Percentiles rank a stretch among this genome's conserved stretches.
phyloP scores from a whole-genome alignment of 1,140 invertebrate genomes.

The Atta cephalotes region DNA sequence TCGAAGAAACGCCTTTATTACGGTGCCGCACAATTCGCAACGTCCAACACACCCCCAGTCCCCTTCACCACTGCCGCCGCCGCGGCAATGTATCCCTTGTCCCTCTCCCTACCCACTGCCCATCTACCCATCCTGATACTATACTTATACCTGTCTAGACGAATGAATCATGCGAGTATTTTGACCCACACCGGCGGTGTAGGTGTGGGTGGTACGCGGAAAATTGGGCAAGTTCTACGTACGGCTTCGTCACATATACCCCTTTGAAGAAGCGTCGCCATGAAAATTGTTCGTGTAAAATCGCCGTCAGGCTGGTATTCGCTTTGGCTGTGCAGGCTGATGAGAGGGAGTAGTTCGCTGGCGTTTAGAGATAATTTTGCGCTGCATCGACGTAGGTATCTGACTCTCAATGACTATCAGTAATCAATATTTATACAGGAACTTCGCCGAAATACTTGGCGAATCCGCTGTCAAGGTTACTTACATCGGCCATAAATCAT shows the following conservation, averaged over 20 bases:
- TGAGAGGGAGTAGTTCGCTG: neutral
- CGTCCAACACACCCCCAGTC: conserved; percentile 14
- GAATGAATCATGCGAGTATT: conserved; percentile 77
- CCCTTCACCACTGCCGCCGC: neutral
- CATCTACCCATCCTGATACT: conserved; percentile 63
- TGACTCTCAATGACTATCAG: neutral
- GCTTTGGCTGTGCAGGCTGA: neutral
- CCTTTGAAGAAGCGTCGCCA: conserved; percentile 55
- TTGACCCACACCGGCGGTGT: conserved; percentile 64
- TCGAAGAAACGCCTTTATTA: conserved; percentile 73
- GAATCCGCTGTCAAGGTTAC: conserved; percentile 2
- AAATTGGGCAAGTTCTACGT: conserved; percentile 75
- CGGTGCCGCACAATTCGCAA: conserved; percentile 61
- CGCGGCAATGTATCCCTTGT: conserved; percentile 19
- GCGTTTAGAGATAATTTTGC: conserved; percentile 13
- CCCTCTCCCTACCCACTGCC: conserved; percentile 14
- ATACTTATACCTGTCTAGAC: conserved; percentile 76
- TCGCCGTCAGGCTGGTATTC: neutral
- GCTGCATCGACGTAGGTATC: neutral
- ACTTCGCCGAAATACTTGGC: neutral
- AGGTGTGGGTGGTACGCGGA: conserved; percentile 73
- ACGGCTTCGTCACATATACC: conserved; percentile 61
- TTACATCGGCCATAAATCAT: neutral
- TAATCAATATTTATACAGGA: neutral
- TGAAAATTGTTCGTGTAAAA: conserved; percentile 47